Conservation (phyloP, 1,140 invertebrate species). For the Drosophila malerkotliana region DNA sequence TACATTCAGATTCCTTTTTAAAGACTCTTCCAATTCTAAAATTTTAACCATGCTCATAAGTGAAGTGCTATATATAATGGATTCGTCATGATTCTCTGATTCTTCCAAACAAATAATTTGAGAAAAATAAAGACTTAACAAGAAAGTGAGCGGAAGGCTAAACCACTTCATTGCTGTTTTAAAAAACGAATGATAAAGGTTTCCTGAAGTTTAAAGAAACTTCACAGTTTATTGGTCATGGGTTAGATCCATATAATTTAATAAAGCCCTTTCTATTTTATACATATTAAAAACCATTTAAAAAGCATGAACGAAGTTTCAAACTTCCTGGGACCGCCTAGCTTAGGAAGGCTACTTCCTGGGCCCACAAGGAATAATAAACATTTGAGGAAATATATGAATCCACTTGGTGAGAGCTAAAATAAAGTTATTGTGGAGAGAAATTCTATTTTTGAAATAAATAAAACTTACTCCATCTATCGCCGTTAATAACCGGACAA, state of each 20-base stretch:
- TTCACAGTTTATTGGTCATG: conserved; percentile 14
- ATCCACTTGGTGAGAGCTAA: conserved; percentile 59
- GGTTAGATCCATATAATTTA: not conserved
- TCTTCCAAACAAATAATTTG: not conserved
- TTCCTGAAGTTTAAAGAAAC: not conserved
- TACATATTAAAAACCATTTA: not conserved
- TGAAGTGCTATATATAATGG: conserved; percentile 35
- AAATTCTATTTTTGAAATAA: too few species aligned
- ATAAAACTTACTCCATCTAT: conserved; percentile 91
- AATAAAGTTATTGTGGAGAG: not conserved
- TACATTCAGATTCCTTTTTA: conserved; percentile 9
- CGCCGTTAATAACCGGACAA: conserved; percentile 97
- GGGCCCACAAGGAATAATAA: conserved; percentile 28
- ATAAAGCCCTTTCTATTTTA: not conserved
- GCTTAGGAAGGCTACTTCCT: not conserved
- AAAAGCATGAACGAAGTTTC: not conserved
- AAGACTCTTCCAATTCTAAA: conserved; percentile 39
- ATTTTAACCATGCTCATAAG: conserved; percentile 35
- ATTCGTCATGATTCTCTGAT: not conserved
- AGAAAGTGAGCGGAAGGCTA: not conserved
- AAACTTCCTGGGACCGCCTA: not conserved
- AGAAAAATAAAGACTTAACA: not conserved
- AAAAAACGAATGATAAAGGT: not conserved
- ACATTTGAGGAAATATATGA: conserved; percentile 39
- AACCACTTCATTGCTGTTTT: conserved; percentile 27